Evolutionary conservation across 2,113 vertebrate species (phyloP).

Genomic region (Indicator maculatus): DNA sequence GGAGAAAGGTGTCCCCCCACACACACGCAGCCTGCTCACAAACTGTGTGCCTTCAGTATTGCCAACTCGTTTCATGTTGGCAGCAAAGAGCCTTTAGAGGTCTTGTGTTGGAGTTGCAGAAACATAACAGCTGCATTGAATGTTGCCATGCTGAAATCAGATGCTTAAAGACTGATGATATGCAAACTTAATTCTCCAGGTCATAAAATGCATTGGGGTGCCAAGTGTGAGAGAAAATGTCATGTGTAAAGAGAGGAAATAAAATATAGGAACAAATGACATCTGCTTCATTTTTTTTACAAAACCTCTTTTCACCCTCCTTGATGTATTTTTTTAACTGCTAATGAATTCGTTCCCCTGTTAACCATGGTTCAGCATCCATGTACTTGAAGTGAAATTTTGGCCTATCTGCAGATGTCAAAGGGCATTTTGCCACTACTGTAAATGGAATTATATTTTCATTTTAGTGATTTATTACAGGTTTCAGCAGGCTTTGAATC

Average conservation of each 20-base stretch:
- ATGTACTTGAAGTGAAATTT: not conserved
- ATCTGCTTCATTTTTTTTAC: not conserved
- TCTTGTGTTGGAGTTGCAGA: not conserved
- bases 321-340: not conserved
- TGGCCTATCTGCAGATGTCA: not conserved
- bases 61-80: accelerated
- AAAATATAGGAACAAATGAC: not conserved
- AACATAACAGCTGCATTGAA: not conserved
- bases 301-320: not conserved
- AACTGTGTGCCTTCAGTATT: not conserved
- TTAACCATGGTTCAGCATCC: not conserved
- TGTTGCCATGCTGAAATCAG: not conserved
- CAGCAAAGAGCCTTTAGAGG: not conserved
- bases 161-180: conserved; percentile 2
- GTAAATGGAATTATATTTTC: conserved; percentile 32
- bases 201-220: not conserved
- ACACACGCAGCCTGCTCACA: not conserved
- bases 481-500: conserved; percentile 16
- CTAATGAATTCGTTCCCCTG: not conserved
- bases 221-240: not conserved
- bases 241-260: not conserved
- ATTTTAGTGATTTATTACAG: conserved; percentile 42
- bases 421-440: conserved; percentile 7
- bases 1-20: not conserved
- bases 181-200: conserved; percentile 3